Evolutionary conservation across 2,888 invertebrate species (phyloP), one percentile per base, ranked within the genome.

Genomic region (Xestia ashworthii): DNA sequence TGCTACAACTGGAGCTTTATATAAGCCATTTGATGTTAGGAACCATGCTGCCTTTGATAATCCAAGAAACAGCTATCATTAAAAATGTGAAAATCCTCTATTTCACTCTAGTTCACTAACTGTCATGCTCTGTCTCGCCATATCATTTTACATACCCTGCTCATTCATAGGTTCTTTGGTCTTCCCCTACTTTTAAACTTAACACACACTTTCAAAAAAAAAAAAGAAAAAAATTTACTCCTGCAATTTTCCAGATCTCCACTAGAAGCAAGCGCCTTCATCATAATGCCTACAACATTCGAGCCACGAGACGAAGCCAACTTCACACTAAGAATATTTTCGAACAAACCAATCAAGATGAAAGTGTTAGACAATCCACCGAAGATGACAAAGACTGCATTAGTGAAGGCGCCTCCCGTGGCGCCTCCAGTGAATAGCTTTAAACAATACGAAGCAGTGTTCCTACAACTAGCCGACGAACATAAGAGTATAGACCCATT

Each of bases 301-400:
- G 99, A 99, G 92, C 98, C 99, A 0, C 98, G 98, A 0, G 98
- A 99, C 92, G 99, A 99, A 95, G 98, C 98, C 0, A 98, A 98
- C 87, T 99, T 99, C 92, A 99, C 99, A 0, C 96, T 99, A 3
- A 96, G 99, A 87, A 98, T 99, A 66, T 98, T 98, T 93, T 98
- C 99, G 55, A 98, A 97, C 82, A 98, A 98, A 91, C 97, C 98
- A 0, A 93, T 98, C 11, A 98, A 98, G 91, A 97, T 99, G 86
- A 98, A 98, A 94, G 97, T 97, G 85, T 95, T 98, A 78, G 98
- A 98, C 90, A 97, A 97, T 60, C 95, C 97, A 6, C 98, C 98
- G 41, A 97, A 97, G 77, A 96, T 98, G 90, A 96, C 98, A 66
- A 98, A 98, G 91, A 97, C 98, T 0, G 98, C 98, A 0, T 97